Evolutionary conservation across 2,888 invertebrate species (phyloP).

Genomic region (Cotesia congregata): DNA sequence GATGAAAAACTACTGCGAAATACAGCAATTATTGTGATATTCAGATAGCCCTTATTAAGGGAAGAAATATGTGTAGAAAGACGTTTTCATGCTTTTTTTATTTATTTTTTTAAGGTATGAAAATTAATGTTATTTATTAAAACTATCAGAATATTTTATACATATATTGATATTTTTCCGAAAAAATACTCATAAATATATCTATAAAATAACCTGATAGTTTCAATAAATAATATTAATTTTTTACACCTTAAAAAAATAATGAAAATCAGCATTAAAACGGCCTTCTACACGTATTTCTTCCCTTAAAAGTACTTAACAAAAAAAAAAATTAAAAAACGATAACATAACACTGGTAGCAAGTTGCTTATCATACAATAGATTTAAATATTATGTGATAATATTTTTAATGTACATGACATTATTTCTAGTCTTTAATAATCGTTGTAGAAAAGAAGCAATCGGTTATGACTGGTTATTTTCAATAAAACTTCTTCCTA

Average conservation of each 20-base stretch:
- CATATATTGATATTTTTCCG: too few relatives aligned
- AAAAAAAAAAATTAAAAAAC: not conserved
- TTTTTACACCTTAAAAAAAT: too few relatives aligned
- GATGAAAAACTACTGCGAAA: slow-evolving; percentile 9
- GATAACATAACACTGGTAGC: not conserved
- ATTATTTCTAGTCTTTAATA: slow-evolving; percentile 39
- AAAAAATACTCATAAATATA: too few relatives aligned
- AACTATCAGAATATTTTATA: too few relatives aligned
- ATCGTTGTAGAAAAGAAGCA: slow-evolving; percentile 24
- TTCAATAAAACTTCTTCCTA: slow-evolving; percentile 26
- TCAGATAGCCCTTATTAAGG: slow-evolving; percentile 14
- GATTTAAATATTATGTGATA: slow-evolving; percentile 28
- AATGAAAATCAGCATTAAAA: too few relatives aligned
- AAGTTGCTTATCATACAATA: slow-evolving; percentile 22
- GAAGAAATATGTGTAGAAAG: too few relatives aligned
- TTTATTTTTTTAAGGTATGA: too few relatives aligned
- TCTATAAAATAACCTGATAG: too few relatives aligned
- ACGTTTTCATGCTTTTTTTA: too few relatives aligned
- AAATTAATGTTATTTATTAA: too few relatives aligned
- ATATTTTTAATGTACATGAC: slow-evolving; percentile 28
- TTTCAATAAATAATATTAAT: too few relatives aligned
- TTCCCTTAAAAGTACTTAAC: slow-evolving; percentile 22
- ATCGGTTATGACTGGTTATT: slow-evolving; percentile 23
- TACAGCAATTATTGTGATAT: slow-evolving; percentile 31
- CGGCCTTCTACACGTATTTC: too few relatives aligned